Base-by-base conservation (phyloP, 37 sponge, comb jelly and placozoan species). In the Haliclona indistincta region DNA sequence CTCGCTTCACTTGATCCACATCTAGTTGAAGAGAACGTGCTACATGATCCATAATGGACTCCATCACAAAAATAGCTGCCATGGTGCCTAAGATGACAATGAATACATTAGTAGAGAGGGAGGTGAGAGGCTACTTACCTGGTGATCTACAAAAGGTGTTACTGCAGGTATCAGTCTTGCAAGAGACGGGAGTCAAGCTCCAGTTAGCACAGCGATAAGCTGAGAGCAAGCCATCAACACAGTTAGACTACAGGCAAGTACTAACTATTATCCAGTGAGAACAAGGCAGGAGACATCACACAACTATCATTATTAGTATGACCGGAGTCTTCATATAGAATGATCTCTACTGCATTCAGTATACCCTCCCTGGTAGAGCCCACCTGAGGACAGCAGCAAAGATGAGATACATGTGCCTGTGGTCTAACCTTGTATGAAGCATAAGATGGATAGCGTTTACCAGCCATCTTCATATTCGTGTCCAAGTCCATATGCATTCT, bases 391-490 rank as follows among this genome's bases (percentile, higher is more conserved):
- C 11, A 11, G 39, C 8, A 44, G 45, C 7, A 19, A 25, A 10
- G 26, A 25, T 72, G 11, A 22, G 8, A 23, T 40, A 30, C 26
- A 25, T 43, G 58, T 62, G 8, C 11, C 25, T 32, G 1, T 13
- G 19, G 20, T 54, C 78, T 45, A 71, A 84, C 90, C 51, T 56
- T 25, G 54, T 79, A 89, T 0, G 79, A 63, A 7, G 79, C 77
- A 64, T 76, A 66, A 66, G 63, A 89, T 11, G 90, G 90, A 15
- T 70, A 54, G 17, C 89, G 38, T 35, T 88, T 88, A 4, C 91
- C 91, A 82, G 86, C 43, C 87, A 86, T 67, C 71, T 79, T 78
- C 93, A 91, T 87, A 63, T 91, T 91, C 2, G 84, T 76, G 39
- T 91, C 93, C 41, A 91, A 43, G 74, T 91, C 93, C 84, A 91